phyloP scores from a whole-genome alignment of 1,140 invertebrate genomes.

The Bursaphelenchus mucronatus region DNA sequence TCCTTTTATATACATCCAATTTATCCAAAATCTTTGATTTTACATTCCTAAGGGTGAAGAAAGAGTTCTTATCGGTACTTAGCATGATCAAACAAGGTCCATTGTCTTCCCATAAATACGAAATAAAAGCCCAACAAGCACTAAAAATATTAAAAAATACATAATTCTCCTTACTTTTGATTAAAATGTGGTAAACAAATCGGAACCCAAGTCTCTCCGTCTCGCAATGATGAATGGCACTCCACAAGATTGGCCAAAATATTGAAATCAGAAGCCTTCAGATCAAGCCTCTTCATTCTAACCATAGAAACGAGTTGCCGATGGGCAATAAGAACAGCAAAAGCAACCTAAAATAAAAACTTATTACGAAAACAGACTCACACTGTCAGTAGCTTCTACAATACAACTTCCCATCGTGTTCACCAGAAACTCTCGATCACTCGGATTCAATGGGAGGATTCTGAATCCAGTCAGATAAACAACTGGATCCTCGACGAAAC shows the following conservation, averaged over 20 bases:
- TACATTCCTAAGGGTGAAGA: constrained; percentile 30
- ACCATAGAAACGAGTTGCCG: constrained; percentile 44
- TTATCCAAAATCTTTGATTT: constrained; percentile 26
- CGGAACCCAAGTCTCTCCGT: constrained; percentile 45
- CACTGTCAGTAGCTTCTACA: constrained; percentile 40
- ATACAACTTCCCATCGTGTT: constrained; percentile 39
- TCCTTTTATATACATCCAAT: constrained; percentile 35
- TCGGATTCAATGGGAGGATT: constrained; percentile 36
- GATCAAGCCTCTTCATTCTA: constrained; percentile 41
- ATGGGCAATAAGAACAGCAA: constrained; percentile 45
- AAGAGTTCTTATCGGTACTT: constrained; percentile 29
- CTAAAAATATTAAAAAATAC: background rate
- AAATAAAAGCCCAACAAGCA: constrained; percentile 47
- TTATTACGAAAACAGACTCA: constrained; percentile 13
- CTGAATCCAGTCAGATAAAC: constrained; percentile 46
- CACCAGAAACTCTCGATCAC: constrained; percentile 45
- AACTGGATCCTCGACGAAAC: constrained; percentile 48
- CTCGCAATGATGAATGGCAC: constrained; percentile 40
- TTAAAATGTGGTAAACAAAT: constrained; percentile 46
- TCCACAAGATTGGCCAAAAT: constrained; percentile 49
- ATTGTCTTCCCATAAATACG: constrained; percentile 47
- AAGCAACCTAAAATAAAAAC: constrained; percentile 39
- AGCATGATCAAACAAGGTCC: constrained; percentile 43
- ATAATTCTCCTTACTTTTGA: constrained; percentile 28
- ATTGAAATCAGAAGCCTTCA: constrained; percentile 44